A percentile compares a stretch with the other conserved stretches of the same genome.
Conservation (phyloP, 1,140 invertebrate genomes). For the Scaptomyza hsui region DNA sequence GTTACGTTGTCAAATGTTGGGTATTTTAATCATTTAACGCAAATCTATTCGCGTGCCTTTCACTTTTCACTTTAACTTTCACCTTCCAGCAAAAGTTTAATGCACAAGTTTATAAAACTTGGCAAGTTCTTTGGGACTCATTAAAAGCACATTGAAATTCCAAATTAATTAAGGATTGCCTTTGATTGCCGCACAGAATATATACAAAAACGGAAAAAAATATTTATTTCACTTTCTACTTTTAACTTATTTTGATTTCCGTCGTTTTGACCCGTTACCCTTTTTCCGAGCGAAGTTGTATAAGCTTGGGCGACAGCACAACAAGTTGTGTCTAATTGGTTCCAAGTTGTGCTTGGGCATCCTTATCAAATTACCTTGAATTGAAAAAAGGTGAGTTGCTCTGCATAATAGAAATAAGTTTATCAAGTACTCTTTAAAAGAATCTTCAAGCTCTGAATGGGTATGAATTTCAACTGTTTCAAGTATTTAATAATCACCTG, state of each 20-base stretch:
- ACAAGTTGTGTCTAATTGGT: conserved; percentile 4
- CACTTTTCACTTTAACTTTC: conserved; percentile 15
- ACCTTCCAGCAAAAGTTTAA: conserved; percentile 16
- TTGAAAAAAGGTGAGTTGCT: not conserved
- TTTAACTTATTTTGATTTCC: conserved; percentile 9
- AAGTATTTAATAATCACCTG: too few relatives aligned
- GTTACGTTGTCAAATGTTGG: conserved; percentile 5
- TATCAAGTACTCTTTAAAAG: not conserved
- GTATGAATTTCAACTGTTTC: not conserved
- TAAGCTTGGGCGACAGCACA: not conserved
- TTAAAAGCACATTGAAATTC: conserved; percentile 49
- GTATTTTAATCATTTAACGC: conserved; percentile 42
- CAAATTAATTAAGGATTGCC: conserved; percentile 44
- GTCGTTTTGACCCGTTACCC: conserved; percentile 24
- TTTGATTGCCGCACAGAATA: conserved; percentile 30
- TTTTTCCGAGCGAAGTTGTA: not conserved
- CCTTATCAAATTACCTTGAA: conserved; percentile 12
- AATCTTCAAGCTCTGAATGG: not conserved
- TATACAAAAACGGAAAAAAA: not conserved
- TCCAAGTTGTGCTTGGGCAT: not conserved
- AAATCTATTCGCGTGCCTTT: conserved; percentile 9
- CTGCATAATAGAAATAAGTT: not conserved
- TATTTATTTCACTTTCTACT: conserved; percentile 14
- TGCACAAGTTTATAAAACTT: conserved; percentile 41
- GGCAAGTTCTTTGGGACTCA: conserved; percentile 24